These are phyloP conservation scores for Emydocephalus ijimae DNA, from an alignment of 2,113 vertebrate species.

Conservation along the genomic window DNA sequence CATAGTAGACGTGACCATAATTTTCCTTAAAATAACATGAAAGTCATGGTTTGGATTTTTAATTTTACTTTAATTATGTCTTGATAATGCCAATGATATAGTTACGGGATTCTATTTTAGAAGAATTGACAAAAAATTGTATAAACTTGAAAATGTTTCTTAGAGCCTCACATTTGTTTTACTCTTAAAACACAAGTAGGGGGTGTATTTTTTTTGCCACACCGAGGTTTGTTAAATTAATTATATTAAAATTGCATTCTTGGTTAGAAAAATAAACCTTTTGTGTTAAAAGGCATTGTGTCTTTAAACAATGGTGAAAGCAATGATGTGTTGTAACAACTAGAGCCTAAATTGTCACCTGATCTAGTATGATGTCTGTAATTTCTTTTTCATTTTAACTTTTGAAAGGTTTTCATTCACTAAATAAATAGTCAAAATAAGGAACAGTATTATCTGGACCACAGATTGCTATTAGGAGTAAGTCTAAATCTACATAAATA, in stretches of 20 bases:
- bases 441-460: background rate
- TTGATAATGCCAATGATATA: background rate
- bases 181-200: background rate
- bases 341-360: background rate
- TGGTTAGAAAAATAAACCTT: background rate
- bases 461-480: background rate
- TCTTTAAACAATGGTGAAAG: background rate
- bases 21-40: background rate
- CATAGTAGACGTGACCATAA: background rate
- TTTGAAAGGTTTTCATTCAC: background rate
- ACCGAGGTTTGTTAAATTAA: background rate
- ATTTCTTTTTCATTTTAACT: background rate
- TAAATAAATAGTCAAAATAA: background rate
- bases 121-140: background rate
- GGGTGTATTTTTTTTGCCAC: background rate
- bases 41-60: background rate
- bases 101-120: background rate
- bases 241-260: background rate
- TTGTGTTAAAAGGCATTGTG: constrained; percentile 20
- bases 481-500: background rate
- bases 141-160: background rate
- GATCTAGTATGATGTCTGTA: background rate
- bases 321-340: constrained; percentile 3
- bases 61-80: too few relatives aligned
- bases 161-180: fast-evolving